Evolutionary conservation across 2,888 invertebrate species (phyloP).

Genomic region (Drosophila sordidula): DNA sequence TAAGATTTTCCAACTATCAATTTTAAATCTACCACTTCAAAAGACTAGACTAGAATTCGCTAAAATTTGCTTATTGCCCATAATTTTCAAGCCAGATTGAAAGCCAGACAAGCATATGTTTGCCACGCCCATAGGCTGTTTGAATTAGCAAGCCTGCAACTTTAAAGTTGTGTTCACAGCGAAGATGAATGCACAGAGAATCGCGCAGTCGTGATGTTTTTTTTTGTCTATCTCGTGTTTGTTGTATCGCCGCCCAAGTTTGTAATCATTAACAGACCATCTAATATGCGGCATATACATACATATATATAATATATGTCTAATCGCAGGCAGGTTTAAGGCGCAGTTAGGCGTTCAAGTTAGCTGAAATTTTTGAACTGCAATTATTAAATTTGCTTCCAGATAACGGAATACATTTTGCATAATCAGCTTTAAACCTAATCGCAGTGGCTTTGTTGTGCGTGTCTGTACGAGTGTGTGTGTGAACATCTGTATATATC

Average conservation of each 20-base stretch:
- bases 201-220: not conserved
- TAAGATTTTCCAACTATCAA: too few species aligned
- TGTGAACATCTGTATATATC: conserved; percentile 39
- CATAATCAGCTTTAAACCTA: conserved; percentile 56
- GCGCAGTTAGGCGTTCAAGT: conserved; percentile 19
- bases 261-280: conserved; percentile 23
- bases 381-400: conserved; percentile 55
- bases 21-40: too few species aligned
- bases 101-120: not conserved
- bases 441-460: conserved; percentile 9
- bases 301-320: too few species aligned
- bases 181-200: not conserved
- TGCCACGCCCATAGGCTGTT: not conserved
- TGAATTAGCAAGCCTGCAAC: not conserved
- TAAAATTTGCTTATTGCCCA: too few species aligned
- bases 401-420: conserved; percentile 34
- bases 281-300: too few species aligned
- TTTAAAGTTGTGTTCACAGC: not conserved
- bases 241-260: not conserved
- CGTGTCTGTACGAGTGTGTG: not conserved
- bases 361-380: conserved; percentile 25
- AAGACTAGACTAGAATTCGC: too few species aligned
- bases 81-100: too few species aligned
- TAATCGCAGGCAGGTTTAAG: conserved; percentile 52
- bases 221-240: too few species aligned